A percentile compares a stretch with the other conserved stretches of the same genome.
These are phyloP conservation scores for Melipona bicolor DNA, from an alignment of 2,888 invertebrate species.

Conservation along the genomic window DNA sequence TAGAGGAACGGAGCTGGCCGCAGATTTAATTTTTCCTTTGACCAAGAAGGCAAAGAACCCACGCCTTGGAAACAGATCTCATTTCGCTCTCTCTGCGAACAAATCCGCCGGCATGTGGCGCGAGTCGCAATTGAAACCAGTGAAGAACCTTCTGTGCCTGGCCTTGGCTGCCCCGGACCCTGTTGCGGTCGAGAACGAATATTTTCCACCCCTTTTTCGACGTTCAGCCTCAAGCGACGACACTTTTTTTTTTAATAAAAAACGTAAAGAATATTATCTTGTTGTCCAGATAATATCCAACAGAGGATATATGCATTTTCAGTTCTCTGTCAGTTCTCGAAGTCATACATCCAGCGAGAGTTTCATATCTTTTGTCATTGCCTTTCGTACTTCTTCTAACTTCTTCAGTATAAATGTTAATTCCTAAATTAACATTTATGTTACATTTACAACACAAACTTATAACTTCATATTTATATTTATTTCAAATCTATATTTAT, in stretches of 20 bases:
- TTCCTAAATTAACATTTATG: too few species aligned
- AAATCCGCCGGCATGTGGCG: background rate
- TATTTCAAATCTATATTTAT: too few species aligned
- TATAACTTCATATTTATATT: too few species aligned
- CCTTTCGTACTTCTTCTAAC: too few species aligned
- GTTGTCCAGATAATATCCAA: too few species aligned
- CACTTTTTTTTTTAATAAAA: background rate
- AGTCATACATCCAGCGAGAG: too few species aligned
- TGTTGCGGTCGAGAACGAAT: background rate
- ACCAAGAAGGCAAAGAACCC: background rate
- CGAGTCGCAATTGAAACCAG: constrained; percentile 10
- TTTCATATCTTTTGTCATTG: too few species aligned
- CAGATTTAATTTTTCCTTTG: constrained; percentile 35
- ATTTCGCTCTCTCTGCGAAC: background rate
- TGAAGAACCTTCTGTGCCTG: background rate
- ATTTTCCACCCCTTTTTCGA: background rate
- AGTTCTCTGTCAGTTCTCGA: too few species aligned
- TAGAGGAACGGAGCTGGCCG: background rate
- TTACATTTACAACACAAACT: too few species aligned
- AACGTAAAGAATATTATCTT: too few species aligned
- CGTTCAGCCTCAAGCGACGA: background rate
- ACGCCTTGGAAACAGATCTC: constrained; percentile 1
- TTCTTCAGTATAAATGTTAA: too few species aligned
- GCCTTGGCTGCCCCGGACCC: background rate
- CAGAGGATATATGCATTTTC: too few species aligned